Conservation (phyloP, 2,797 vertebrate species). For the Nyctibius grandis region DNA sequence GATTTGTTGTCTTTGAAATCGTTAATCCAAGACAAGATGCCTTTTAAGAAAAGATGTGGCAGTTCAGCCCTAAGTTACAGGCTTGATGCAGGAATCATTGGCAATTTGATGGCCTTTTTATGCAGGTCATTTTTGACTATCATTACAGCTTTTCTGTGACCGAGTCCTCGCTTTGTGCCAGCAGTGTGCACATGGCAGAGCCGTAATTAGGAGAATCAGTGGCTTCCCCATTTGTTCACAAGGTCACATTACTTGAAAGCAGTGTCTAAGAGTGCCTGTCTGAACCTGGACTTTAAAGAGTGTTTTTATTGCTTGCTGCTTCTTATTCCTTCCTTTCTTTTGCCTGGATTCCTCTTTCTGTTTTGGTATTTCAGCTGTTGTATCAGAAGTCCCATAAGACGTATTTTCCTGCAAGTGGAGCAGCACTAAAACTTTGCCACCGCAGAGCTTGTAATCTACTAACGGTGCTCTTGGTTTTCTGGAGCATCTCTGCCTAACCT, state of each 20-base stretch:
- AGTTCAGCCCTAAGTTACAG: background rate
- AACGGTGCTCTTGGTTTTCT: background rate
- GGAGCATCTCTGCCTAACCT: background rate
- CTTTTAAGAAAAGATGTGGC: slow-evolving; percentile 1
- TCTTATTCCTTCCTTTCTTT: background rate
- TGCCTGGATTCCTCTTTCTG: background rate
- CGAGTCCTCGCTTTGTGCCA: background rate
- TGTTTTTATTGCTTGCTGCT: background rate
- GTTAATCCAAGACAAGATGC: background rate
- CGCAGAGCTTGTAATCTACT: background rate
- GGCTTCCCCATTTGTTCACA: background rate
- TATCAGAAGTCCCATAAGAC: background rate
- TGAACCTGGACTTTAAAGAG: background rate
- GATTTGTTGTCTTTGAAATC: background rate
- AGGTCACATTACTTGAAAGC: background rate
- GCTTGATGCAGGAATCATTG: background rate
- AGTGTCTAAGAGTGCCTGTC: background rate
- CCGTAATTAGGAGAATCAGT: background rate
- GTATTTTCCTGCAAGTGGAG: background rate
- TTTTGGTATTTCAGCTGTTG: background rate
- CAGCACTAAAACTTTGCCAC: background rate
- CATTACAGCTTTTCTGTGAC: background rate
- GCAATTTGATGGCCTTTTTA: background rate
- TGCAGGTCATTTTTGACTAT: background rate
- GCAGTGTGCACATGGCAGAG: background rate